A percentile compares a stretch with the other conserved stretches of the same genome.
These are phyloP conservation scores for Gisinianus flammeolus DNA, from an alignment of 2,888 invertebrate genomes.

Conservation along the genomic window DNA sequence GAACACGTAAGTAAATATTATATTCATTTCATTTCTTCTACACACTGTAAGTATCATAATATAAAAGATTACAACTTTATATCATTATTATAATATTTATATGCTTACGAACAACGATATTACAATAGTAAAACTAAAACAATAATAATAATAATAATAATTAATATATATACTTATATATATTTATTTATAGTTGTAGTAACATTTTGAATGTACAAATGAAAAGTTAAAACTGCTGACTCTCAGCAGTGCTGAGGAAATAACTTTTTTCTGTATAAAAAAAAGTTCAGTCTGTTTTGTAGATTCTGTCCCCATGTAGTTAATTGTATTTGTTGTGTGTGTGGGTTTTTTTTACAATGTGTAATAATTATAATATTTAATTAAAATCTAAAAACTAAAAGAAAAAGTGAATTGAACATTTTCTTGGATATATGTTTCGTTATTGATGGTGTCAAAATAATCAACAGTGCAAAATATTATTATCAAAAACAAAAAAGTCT, in stretches of 20 bases:
- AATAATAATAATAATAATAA: not conserved
- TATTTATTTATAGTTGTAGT: not conserved
- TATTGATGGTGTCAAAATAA: too few relatives aligned
- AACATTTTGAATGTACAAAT: constrained; percentile 17
- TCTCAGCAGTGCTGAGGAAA: not conserved
- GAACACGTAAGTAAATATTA: too few relatives aligned
- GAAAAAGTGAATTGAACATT: not conserved
- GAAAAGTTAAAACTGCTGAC: not conserved
- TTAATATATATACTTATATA: not conserved
- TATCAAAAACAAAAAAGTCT: too few relatives aligned
- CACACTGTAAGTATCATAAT: too few relatives aligned
- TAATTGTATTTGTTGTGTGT: not conserved
- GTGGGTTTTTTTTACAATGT: too few relatives aligned
- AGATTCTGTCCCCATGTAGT: not conserved
- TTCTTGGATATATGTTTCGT: not conserved
- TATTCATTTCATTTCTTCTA: too few relatives aligned
- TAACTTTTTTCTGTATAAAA: not conserved
- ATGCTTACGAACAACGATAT: not conserved
- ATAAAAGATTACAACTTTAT: not conserved
- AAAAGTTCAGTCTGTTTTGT: constrained; percentile 11
- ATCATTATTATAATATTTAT: not conserved
- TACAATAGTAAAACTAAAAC: too few relatives aligned
- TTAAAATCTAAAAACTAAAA: not conserved
- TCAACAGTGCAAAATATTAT: too few relatives aligned
- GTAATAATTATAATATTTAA: not conserved